Evolutionary conservation across 1,140 invertebrate genomes (phyloP).

Genomic region (Heliconius congener): DNA sequence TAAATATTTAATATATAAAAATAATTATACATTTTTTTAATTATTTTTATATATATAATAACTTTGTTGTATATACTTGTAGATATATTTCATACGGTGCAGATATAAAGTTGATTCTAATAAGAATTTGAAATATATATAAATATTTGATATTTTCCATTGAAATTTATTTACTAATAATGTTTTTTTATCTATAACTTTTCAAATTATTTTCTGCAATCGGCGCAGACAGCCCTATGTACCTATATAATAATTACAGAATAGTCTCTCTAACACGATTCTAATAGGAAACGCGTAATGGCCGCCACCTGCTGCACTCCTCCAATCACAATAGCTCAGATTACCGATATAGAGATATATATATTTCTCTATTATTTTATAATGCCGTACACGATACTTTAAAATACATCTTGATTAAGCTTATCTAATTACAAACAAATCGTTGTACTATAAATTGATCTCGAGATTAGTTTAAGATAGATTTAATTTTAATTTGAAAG

Average conservation of each 20-base stretch:
- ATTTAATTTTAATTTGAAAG: neutral
- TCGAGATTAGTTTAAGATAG: neutral
- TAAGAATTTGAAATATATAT: too few relatives aligned
- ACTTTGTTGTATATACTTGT: too few relatives aligned
- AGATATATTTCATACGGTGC: too few relatives aligned
- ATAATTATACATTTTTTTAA: too few relatives aligned
- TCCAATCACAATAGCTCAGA: slow-evolving; percentile 40
- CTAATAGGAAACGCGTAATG: slow-evolving; percentile 69
- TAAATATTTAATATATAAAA: too few relatives aligned
- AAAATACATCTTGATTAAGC: slow-evolving; percentile 20
- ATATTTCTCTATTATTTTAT: slow-evolving; percentile 27
- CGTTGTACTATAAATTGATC: neutral
- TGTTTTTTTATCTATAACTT: neutral
- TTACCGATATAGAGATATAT: neutral
- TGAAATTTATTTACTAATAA: neutral
- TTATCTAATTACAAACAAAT: slow-evolving; percentile 21
- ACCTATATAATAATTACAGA: slow-evolving; percentile 61
- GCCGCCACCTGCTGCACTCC: slow-evolving; percentile 56
- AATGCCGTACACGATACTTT: slow-evolving; percentile 13
- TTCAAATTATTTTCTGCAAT: neutral
- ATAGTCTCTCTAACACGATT: slow-evolving; percentile 70
- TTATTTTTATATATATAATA: too few relatives aligned
- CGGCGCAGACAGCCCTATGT: slow-evolving; percentile 26
- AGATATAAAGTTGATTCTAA: too few relatives aligned
- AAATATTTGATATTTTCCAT: too few relatives aligned